Base-by-base conservation (phyloP, 2,888 invertebrate species). In the Coronaproctus castanopsis region DNA sequence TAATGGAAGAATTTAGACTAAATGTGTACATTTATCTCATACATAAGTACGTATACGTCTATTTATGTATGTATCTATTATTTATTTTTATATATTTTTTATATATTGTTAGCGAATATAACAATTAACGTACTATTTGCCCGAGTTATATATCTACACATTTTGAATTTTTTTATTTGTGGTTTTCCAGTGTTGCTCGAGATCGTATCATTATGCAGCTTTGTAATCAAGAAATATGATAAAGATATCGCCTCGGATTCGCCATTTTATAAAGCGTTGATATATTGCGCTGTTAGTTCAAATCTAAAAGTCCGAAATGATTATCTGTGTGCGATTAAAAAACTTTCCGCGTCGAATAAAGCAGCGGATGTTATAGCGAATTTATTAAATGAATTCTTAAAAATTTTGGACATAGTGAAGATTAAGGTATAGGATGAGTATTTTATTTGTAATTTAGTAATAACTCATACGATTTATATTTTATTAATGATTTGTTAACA, bases 251-350 rank as follows among this genome's bases (percentile, higher is more conserved):
- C 5, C 5, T 36, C 36, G 36, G 19, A 54, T 18, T 14, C 51
- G 20, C 61, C 61, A 3, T 48, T 61, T 1, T 61, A 57, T 24
- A 61, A 57, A 51, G 61, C 57, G 14, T 20, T 61, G 3, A 57
- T 61, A 54, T 53, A 23, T 19, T 57, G 61, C 48, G 20, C 36
- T 2, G 10, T 57, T 2, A n/a, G 54, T 21, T 51, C 52, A 21
- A 57, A 57, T 36, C 19, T 51, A 2, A 21, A 19, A 23, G 21
- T 54, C 18, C 49, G 57, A 51, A 54, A 61, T 52, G 14, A 24
- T 19, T 54, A 54, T 21, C 57, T 54, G 24, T 21, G 54, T 14
- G 21, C 57, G 10, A 54, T 61, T 21, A 14, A 36, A 1, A 54
- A 57, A 21, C 51, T 59, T 18, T 24, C 36, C 2, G 55, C 49